These are phyloP conservation scores for Thamnophis elegans DNA, from an alignment of 2,797 vertebrate genomes.

Conservation along the genomic window DNA sequence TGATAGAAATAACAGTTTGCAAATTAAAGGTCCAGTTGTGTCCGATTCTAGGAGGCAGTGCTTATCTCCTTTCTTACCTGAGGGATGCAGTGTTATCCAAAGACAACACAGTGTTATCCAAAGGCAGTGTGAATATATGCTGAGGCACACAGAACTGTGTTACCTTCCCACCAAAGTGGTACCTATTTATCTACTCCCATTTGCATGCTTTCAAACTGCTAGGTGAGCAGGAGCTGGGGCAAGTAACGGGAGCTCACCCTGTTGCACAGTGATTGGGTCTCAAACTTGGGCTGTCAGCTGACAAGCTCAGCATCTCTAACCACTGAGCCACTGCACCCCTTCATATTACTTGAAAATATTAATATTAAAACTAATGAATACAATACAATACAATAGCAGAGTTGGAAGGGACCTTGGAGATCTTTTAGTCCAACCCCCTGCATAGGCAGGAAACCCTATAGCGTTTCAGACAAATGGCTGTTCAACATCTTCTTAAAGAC, in stretches of 20 bases:
- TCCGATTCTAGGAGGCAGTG: background rate
- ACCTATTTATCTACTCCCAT: background rate
- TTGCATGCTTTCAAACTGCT: background rate
- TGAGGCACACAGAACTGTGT: background rate
- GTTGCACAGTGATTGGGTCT: background rate
- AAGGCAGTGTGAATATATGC: too few species aligned
- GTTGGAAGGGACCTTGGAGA: too few species aligned
- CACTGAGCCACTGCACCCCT: background rate
- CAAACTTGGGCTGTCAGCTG: background rate
- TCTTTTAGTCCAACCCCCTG: too few species aligned
- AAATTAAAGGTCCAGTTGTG: background rate
- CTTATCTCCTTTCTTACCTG: background rate
- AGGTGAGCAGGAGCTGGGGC: background rate
- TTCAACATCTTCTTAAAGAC: too few species aligned
- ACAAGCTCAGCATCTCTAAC: background rate
- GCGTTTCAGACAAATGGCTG: too few species aligned
- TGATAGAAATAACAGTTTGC: background rate
- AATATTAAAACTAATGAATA: background rate
- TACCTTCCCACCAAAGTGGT: background rate
- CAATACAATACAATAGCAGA: too few species aligned
- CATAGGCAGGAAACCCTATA: too few species aligned
- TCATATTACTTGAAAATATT: constrained; percentile 2
- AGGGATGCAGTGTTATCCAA: background rate
- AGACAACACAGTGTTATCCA: too few species aligned
- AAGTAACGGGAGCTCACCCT: too few species aligned